phyloP scores from a whole-genome alignment of 2,888 invertebrate genomes.

The Cyaniris semiargus region DNA sequence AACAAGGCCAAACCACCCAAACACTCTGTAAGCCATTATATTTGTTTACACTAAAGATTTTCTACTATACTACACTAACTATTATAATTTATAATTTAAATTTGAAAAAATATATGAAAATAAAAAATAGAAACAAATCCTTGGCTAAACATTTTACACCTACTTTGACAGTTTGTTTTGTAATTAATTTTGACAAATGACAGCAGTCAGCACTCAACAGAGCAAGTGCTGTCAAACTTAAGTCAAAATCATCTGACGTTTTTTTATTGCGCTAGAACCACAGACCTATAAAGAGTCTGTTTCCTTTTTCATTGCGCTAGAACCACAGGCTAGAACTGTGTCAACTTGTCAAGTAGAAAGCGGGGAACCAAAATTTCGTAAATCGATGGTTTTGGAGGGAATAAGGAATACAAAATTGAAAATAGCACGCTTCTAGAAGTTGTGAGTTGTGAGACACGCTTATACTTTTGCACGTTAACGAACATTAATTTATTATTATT shows the following conservation, averaged over 20 bases:
- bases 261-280: too few species aligned
- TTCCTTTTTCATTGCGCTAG: too few species aligned
- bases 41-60: constrained; percentile 7
- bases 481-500: too few species aligned
- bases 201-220: background rate
- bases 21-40: constrained; percentile 57
- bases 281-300: too few species aligned
- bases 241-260: background rate
- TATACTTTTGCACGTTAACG: too few species aligned
- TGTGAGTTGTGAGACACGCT: too few species aligned
- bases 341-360: background rate
- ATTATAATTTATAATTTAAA: constrained; percentile 39
- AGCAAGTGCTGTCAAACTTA: background rate
- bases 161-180: background rate
- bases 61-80: constrained; percentile 14
- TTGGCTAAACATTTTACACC: constrained; percentile 10
- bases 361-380: too few species aligned
- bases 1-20: constrained; percentile 67
- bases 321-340: too few species aligned
- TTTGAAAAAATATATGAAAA: constrained; percentile 35
- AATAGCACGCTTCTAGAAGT: too few species aligned
- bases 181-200: background rate
- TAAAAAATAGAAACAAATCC: constrained; percentile 10
- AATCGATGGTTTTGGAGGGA: too few species aligned
- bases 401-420: too few species aligned